Evolutionary conservation across 2,888 invertebrate genomes (phyloP), one percentile per base, ranked within the genome.

Genomic region (Hipparchia sbordonii): DNA sequence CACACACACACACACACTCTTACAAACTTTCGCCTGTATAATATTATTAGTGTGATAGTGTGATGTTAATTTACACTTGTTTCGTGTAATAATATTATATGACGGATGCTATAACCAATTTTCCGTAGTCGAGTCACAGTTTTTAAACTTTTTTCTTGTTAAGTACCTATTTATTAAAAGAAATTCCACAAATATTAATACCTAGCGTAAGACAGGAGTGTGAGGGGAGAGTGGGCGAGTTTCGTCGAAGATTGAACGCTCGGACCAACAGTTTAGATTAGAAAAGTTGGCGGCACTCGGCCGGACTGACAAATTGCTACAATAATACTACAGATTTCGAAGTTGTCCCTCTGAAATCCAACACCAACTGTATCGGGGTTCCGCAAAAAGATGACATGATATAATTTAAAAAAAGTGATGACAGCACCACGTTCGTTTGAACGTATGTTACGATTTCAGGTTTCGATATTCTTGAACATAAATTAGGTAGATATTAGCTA

Each of bases 271-370:
- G 89, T 91, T 92, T 92, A 91, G 91, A 92, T 92, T 90, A 92
- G 92, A 92, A 92, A 92, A 92, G 92, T 92, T 92, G 83, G 84
- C 82, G 83, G 82, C 83, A 82, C 81, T 82, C 85, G 81, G 82
- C 81, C 81, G 83, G 51, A 60, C 66, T 51, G 87, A 91, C 90
- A 92, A 92, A 92, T 92, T 91, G 90, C 90, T 91, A 89, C 85
- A 88, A 89, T 92, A 91, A 91, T 90, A 90, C 89, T 90, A 90
- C 90, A 91, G 87, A 91, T 90, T 90, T 89, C 84, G 81, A 85
- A 82, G 83, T 72, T 74, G 63, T 80, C 80, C 80, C 77, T 76
- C 81, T 79, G 80, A 83, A 85, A 85, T 84, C 81, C 79, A 77
- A 80, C 87, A 88, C 89, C 87, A 88, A 87, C 85, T 67, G 70